Conservation (phyloP, 1,140 invertebrate species). For the Euschistus heros region DNA sequence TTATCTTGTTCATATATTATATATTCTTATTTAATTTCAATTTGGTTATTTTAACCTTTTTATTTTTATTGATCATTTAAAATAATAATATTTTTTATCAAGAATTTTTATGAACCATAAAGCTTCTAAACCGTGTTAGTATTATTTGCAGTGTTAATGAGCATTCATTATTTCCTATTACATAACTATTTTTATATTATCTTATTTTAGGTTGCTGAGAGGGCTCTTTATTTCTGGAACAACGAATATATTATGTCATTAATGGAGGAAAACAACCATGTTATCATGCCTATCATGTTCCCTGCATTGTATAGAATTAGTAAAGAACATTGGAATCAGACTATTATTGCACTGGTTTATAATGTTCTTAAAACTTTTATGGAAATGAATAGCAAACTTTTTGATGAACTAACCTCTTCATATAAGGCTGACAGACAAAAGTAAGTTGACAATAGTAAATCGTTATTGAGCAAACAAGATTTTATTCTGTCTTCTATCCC, state of each 20-base stretch:
- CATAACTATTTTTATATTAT: not conserved
- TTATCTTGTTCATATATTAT: too few species aligned
- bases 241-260: slow-evolving; percentile 94
- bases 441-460: slow-evolving; percentile 51
- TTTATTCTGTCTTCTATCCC: not conserved
- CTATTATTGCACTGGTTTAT: slow-evolving; percentile 97
- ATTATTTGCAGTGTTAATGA: too few species aligned
- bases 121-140: too few species aligned
- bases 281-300: slow-evolving; percentile 90
- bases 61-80: too few species aligned
- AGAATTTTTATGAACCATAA: too few species aligned
- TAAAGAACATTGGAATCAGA: slow-evolving; percentile 99
- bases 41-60: too few species aligned
- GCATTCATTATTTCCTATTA: too few species aligned
- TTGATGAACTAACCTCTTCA: slow-evolving; percentile 95
- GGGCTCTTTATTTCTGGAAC: slow-evolving; percentile 89
- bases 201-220: slow-evolving; percentile 80
- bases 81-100: too few species aligned
- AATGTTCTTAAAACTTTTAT: slow-evolving; percentile 99
- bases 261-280: slow-evolving; percentile 84
- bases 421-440: slow-evolving; percentile 97
- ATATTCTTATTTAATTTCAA: too few species aligned
- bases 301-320: slow-evolving; percentile 95
- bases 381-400: slow-evolving; percentile 99
- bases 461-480: not conserved